Evolutionary conservation across 1,140 invertebrate species (phyloP).

Genomic region (Zaprionus lachaisei): DNA sequence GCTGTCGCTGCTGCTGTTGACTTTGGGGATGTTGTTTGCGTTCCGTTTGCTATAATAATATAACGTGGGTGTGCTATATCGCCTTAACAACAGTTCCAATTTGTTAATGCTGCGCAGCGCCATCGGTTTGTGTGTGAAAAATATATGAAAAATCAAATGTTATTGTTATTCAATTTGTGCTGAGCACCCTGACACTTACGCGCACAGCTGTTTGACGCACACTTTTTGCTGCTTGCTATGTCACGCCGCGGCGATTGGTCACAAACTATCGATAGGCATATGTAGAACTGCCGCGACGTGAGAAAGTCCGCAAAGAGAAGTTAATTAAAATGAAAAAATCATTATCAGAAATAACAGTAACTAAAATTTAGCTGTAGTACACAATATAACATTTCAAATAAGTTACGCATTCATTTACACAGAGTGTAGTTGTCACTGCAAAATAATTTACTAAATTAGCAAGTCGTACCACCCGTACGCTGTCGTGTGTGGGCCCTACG

Average conservation of each 20-base stretch:
- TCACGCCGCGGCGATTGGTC: constrained; percentile 1
- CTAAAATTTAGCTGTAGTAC: too few species aligned
- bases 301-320: not conserved
- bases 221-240: constrained; percentile 47
- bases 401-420: not conserved
- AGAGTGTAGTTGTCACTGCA: too few species aligned
- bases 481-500: constrained; percentile 7
- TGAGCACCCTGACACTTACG: constrained; percentile 30
- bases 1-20: not conserved
- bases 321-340: not conserved
- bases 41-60: constrained; percentile 17
- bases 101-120: constrained; percentile 62
- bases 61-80: constrained; percentile 38
- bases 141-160: constrained; percentile 37
- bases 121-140: constrained; percentile 48
- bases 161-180: constrained; percentile 66
- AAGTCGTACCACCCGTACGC: not conserved
- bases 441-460: too few species aligned
- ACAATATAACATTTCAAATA: not conserved
- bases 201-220: constrained; percentile 55
- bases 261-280: constrained; percentile 20
- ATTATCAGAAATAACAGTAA: not conserved
- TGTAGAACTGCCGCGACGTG: not conserved
- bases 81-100: constrained; percentile 52
- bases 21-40: not conserved